phyloP scores from a whole-genome alignment of 2,888 invertebrate species.

The Zele albiditarsus region DNA sequence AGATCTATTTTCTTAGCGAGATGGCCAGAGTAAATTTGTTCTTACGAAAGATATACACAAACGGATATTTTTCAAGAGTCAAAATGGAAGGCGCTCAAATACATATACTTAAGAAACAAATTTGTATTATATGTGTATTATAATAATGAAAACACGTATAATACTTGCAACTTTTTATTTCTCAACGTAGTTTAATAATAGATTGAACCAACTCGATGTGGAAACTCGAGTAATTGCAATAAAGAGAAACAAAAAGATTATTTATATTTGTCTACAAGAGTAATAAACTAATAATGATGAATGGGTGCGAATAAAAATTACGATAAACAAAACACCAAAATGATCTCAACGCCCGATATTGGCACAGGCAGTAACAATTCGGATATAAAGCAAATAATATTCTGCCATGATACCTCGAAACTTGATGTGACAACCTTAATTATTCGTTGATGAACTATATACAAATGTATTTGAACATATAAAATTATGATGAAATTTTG shows the following conservation, averaged over 20 bases:
- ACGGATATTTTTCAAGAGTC: slow-evolving; percentile 19
- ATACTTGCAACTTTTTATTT: not conserved
- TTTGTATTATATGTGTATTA: not conserved
- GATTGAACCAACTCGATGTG: not conserved
- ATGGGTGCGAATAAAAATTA: slow-evolving; percentile 26
- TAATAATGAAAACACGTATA: not conserved
- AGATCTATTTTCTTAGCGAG: slow-evolving; percentile 11
- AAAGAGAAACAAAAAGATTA: slow-evolving; percentile 9
- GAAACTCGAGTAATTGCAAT: not conserved
- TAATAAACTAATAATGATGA: not conserved
- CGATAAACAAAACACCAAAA: slow-evolving; percentile 56
- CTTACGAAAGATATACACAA: not conserved
- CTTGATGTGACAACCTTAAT: slow-evolving; percentile 58
- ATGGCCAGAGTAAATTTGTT: not conserved
- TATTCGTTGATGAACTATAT: slow-evolving; percentile 43
- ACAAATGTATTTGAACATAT: slow-evolving; percentile 48
- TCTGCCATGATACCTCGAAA: slow-evolving; percentile 58
- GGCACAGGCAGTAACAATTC: slow-evolving; percentile 47
- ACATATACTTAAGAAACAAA: not conserved
- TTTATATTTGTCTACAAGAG: slow-evolving; percentile 12
- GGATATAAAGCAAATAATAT: slow-evolving; percentile 30
- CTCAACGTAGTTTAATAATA: not conserved
- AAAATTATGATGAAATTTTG: slow-evolving; percentile 55
- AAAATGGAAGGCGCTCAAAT: not conserved
- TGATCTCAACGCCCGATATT: slow-evolving; percentile 69